phyloP scores from a whole-genome alignment of 2,113 vertebrate genomes.

The Indicator maculatus region DNA sequence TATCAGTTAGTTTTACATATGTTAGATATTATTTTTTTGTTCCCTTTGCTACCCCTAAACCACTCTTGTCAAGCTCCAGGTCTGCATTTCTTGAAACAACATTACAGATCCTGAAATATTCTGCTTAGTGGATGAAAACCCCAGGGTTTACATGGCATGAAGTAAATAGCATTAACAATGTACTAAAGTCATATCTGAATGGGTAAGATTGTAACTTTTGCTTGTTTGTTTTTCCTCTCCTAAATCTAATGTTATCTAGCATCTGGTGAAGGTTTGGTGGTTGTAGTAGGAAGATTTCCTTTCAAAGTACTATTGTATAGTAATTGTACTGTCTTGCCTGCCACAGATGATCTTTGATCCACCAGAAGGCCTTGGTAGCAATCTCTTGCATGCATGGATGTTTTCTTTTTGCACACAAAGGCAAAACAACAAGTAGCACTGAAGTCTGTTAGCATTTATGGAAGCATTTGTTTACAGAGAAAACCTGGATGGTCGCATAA shows the following conservation, averaged over 20 bases:
- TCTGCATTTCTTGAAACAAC: background rate
- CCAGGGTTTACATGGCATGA: background rate
- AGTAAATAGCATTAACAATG: conserved; percentile 21
- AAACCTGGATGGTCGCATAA: conserved; percentile 51
- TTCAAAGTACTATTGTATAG: background rate
- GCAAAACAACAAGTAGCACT: conserved; percentile 60
- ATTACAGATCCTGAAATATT: background rate
- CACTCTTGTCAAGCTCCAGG: background rate
- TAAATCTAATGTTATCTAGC: background rate
- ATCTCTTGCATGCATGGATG: conserved; percentile 20
- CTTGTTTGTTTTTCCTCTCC: background rate
- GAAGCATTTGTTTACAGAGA: conserved; percentile 71
- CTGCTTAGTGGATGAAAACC: background rate
- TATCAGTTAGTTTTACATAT: background rate
- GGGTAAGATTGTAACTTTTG: background rate
- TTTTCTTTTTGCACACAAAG: background rate
- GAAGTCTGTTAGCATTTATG: conserved; percentile 66
- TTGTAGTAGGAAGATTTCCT: background rate
- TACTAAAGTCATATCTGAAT: conserved; percentile 19
- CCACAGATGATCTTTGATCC: background rate
- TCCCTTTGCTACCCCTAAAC: background rate
- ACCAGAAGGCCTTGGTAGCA: conserved; percentile 13
- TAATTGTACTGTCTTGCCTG: background rate
- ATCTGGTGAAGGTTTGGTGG: conserved; percentile 24
- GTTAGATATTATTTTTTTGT: background rate